phyloP scores from a whole-genome alignment of 2,888 invertebrate species.

The Peribatodes rhomboidaria region DNA sequence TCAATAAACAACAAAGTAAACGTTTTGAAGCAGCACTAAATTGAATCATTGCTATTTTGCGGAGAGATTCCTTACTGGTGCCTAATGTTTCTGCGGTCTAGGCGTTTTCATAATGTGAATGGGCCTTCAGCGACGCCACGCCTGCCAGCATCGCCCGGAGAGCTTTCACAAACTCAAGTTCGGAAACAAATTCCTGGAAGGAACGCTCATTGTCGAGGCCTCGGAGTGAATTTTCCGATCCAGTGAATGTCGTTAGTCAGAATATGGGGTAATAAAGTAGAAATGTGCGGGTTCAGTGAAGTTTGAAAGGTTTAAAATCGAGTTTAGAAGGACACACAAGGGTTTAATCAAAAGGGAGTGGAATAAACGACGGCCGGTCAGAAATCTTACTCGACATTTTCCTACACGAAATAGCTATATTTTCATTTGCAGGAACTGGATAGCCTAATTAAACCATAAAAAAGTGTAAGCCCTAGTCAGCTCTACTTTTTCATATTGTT shows the following conservation, averaged over 20 bases:
- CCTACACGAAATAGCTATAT: not conserved
- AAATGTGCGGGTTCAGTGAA: slow-evolving; percentile 31
- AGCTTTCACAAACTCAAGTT: slow-evolving; percentile 37
- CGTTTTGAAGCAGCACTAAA: no score
- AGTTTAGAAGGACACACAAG: slow-evolving; percentile 15
- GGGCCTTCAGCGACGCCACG: slow-evolving; percentile 27
- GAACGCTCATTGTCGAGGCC: slow-evolving; percentile 36
- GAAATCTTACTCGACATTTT: not conserved
- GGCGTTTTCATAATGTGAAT: slow-evolving; percentile 55
- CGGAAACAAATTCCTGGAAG: slow-evolving; percentile 38
- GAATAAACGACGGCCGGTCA: not conserved
- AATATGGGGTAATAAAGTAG: slow-evolving; percentile 42
- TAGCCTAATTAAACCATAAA: no score
- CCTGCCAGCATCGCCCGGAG: slow-evolving; percentile 33
- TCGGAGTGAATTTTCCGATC: slow-evolving; percentile 41
- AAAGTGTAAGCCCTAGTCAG: no score
- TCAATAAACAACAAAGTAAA: not conserved
- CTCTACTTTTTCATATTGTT: no score
- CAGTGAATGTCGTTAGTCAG: slow-evolving; percentile 43
- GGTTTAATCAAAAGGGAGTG: not conserved
- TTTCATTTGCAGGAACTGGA: not conserved
- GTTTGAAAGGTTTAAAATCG: slow-evolving; percentile 22
- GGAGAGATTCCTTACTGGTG: slow-evolving; percentile 18
- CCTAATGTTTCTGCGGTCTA: slow-evolving; percentile 9
- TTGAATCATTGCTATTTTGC: not conserved